Evolutionary conservation across 2,797 vertebrate species (phyloP).

Genomic region (Ambastaia sidthimunki): DNA sequence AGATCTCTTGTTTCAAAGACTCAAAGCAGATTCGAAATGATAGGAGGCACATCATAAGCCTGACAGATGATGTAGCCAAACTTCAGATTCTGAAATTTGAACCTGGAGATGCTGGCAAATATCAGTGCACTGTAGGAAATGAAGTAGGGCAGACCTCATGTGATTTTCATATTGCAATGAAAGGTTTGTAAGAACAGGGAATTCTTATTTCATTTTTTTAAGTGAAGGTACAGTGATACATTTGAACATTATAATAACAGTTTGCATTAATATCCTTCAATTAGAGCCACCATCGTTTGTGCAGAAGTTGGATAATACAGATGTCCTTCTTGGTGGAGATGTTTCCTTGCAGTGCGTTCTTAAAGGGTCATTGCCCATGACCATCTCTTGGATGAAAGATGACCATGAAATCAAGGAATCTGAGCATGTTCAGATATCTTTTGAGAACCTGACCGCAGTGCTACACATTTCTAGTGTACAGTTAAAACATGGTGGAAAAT

Average conservation of each 20-base stretch:
- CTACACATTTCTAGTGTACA: constrained; percentile 86
- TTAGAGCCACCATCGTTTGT: constrained; percentile 93
- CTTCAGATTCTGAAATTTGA: constrained; percentile 90
- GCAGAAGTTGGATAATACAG: constrained; percentile 89
- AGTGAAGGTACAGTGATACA: constrained; percentile 6
- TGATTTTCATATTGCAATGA: constrained; percentile 85
- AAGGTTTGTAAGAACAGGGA: constrained; percentile 85
- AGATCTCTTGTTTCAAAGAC: constrained; percentile 91
- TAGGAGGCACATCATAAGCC: constrained; percentile 88
- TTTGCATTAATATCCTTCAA: constrained; percentile 49
- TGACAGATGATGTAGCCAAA: constrained; percentile 84
- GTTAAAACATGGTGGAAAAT: constrained; percentile 89
- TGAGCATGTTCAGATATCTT: constrained; percentile 86
- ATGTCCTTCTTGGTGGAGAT: constrained; percentile 84
- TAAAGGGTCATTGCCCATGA: constrained; percentile 92
- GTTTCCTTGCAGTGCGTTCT: constrained; percentile 87
- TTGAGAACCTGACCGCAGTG: constrained; percentile 85
- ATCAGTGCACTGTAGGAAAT: constrained; percentile 91
- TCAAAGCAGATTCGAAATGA: constrained; percentile 88
- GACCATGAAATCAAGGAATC: constrained; percentile 92
- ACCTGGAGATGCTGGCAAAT: constrained; percentile 84
- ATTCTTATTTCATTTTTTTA: not conserved
- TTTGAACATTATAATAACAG: constrained; percentile 29
- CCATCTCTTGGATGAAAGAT: constrained; percentile 92
- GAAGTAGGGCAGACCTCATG: constrained; percentile 90